Evolutionary conservation across 2,113 vertebrate species (phyloP).

Genomic region (Neolamprologus cancellatus): DNA sequence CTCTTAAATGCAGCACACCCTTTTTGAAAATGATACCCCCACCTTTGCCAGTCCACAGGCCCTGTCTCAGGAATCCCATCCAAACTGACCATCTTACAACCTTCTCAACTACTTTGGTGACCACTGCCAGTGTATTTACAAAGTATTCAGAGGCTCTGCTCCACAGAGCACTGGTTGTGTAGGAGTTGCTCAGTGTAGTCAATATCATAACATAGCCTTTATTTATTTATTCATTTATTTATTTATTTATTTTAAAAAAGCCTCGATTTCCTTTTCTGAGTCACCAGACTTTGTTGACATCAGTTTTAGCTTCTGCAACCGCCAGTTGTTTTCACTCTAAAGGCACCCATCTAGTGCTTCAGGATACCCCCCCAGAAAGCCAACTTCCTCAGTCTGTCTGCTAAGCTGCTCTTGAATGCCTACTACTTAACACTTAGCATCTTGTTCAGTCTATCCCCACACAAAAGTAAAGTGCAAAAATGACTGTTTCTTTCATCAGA

Average conservation of each 20-base stretch:
- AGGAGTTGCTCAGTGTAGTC: not conserved
- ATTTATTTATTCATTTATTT: not conserved
- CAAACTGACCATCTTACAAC: not conserved
- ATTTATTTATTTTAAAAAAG: not conserved
- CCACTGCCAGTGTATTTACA: not conserved
- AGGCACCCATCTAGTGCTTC: not conserved
- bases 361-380: not conserved
- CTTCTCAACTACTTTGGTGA: not conserved
- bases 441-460: not conserved
- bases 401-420: not conserved
- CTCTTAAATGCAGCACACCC: not conserved
- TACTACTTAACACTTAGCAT: not conserved
- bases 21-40: not conserved
- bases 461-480: not conserved
- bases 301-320: not conserved
- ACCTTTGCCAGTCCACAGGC: no score
- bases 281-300: not conserved
- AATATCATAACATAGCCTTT: not conserved
- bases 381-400: not conserved
- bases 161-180: not conserved
- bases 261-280: not conserved
- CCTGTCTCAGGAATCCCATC: not conserved
- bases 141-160: not conserved
- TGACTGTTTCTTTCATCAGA: not conserved
- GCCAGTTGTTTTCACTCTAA: not conserved